Base-by-base conservation (phyloP, 2,797 vertebrate genomes). In the Merluccius polli region DNA sequence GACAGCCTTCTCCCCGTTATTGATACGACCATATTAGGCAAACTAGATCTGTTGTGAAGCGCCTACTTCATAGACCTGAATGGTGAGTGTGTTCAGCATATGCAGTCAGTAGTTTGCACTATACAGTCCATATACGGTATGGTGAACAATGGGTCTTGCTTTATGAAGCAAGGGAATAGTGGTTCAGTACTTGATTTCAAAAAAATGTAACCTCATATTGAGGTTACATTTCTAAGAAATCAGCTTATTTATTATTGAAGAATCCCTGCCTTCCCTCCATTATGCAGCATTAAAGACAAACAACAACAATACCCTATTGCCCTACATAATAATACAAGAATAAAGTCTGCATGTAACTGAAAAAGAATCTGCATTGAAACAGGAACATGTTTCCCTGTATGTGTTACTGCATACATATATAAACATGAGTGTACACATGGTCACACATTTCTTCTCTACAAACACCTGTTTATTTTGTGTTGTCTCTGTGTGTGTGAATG, bases 211-310 rank as follows among this genome's bases (percentile, higher is more conserved):
- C n/a, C n/a, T n/a, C n/a, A n/a, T n/a, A n/a, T n/a, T 24, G 52
- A 24, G 52, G 52, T 63, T 24, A 69, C n/a, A 69, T 33, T 82
- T 80, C 81, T 85, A 87, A 88, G 27, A 87, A 77, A 89, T 88
- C 79, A 79, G 77, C 82, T 90, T 86, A 88, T 92, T 84, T 79
- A 92, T 92, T 87, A 92, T 90, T 90, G 81, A 90, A 70, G 72
- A 75, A 72, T 71, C 78, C 81, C 76, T 89, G 84, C 78, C 79
- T 72, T 27, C 83, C 78, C 85, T 80, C 79, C 77, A 76, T 78
- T 83, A 84, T 81, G 78, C 78, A 78, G 83, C 78, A 27, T 27
- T 8, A 65, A 65, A 65, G 82, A 21, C 82, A 82, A 81, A 78
- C 81, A 79, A 83, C 81, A 74, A 83, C 87, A 83, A 86, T 79